A percentile compares a stretch with the other conserved stretches of the same genome.
phyloP scores from a whole-genome alignment of 2,113 vertebrate genomes.

The Conger conger region DNA sequence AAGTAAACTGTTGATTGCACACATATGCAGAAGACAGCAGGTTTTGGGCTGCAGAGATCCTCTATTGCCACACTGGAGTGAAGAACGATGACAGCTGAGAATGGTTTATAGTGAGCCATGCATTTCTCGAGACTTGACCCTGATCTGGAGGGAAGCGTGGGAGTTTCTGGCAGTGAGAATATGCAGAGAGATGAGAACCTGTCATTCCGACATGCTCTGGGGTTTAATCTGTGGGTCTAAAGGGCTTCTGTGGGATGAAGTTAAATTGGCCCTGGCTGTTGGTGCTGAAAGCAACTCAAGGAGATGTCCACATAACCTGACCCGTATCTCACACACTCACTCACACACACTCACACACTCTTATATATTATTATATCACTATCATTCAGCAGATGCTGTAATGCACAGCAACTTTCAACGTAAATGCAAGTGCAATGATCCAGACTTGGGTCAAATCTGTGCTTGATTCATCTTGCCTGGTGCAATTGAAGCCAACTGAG shows the following conservation, averaged over 20 bases:
- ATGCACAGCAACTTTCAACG: no score
- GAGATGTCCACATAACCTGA: background rate
- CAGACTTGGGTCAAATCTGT: no score
- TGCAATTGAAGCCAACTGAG: no score
- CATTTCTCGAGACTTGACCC: background rate
- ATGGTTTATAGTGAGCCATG: background rate
- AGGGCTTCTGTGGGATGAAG: conserved; percentile 9
- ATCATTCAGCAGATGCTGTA: no score
- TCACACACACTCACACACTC: background rate
- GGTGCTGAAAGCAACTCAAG: conserved; percentile 32
- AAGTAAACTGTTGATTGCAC: background rate
- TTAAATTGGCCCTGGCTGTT: background rate
- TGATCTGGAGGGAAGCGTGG: background rate
- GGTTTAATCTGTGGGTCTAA: conserved; percentile 7
- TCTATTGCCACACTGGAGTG: background rate
- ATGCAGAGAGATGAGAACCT: conserved; percentile 11
- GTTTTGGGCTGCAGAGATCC: background rate
- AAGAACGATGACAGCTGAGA: conserved; percentile 17
- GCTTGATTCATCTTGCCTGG: no score
- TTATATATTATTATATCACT: no score
- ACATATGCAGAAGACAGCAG: background rate
- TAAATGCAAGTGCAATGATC: no score
- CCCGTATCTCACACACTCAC: background rate
- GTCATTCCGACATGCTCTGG: conserved; percentile 22
- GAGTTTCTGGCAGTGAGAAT: conserved; percentile 17